Conservation (phyloP, 1,140 invertebrate species). For the Heliconius hermathena region DNA sequence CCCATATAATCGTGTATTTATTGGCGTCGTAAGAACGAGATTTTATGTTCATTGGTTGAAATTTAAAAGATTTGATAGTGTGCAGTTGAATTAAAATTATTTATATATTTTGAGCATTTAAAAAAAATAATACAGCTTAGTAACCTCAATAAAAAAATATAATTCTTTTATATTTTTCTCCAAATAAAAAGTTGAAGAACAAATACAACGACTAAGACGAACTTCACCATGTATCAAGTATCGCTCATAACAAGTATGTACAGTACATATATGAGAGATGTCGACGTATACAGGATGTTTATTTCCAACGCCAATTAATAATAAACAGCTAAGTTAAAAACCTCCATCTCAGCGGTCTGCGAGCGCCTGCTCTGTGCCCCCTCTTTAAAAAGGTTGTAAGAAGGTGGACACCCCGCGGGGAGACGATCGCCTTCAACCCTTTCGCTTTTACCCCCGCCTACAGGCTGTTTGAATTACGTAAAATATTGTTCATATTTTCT, state of each 20-base stretch:
- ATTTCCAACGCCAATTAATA: slow-evolving; percentile 29
- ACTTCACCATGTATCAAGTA: background rate
- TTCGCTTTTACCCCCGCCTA: slow-evolving; percentile 78
- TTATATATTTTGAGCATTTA: background rate
- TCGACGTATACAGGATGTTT: slow-evolving; percentile 27
- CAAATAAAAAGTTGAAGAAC: background rate
- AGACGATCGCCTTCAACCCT: slow-evolving; percentile 78
- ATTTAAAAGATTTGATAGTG: background rate
- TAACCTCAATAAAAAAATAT: background rate
- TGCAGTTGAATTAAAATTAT: background rate
- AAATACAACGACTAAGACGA: background rate
- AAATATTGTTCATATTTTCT: slow-evolving; percentile 38
- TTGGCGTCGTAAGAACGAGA: background rate
- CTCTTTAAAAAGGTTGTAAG: slow-evolving; percentile 81
- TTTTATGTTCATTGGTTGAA: background rate
- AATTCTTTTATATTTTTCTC: background rate
- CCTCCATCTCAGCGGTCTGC: slow-evolving; percentile 51
- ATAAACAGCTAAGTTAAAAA: slow-evolving; percentile 28
- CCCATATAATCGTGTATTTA: background rate
- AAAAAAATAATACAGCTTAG: background rate
- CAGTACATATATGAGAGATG: background rate
- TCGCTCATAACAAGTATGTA: background rate
- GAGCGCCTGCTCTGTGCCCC: slow-evolving; percentile 69
- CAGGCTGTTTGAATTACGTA: slow-evolving; percentile 59
- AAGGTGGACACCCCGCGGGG: slow-evolving; percentile 75